These are phyloP conservation scores for Acheta domesticus DNA, from an alignment of 2,888 invertebrate genomes.

Conservation along the genomic window DNA sequence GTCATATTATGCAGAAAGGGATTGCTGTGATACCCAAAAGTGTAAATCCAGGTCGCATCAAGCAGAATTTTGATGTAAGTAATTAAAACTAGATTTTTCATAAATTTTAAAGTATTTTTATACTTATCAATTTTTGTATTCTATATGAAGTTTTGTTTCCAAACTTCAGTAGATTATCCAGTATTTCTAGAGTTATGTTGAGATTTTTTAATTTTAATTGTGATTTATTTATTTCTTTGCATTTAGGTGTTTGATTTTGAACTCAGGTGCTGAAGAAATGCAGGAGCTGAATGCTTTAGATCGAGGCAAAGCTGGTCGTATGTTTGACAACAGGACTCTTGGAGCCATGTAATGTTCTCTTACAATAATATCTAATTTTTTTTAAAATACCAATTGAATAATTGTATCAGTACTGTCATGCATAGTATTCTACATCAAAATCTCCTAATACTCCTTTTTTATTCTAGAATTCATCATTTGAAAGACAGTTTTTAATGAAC, in stretches of 20 bases:
- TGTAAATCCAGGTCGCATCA: conserved; percentile 65
- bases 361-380: neutral
- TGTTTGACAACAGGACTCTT: neutral
- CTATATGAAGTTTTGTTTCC: neutral
- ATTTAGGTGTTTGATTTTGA: conserved; percentile 12
- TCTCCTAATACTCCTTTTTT: too few species aligned
- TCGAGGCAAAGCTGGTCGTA: neutral
- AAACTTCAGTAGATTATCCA: neutral
- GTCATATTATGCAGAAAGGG: conserved; percentile 68
- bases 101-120: neutral
- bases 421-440: too few species aligned
- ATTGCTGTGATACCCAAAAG: conserved; percentile 81
- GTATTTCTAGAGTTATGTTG: neutral
- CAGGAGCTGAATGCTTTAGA: neutral
- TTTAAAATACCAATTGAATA: too few species aligned
- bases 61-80: conserved; percentile 66
- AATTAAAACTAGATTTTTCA: neutral
- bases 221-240: neutral
- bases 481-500: too few species aligned
- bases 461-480: too few species aligned
- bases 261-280: neutral
- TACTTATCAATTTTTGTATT: too few species aligned
- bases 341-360: neutral
- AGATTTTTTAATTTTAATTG: neutral
- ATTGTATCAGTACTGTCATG: too few species aligned